Evolutionary conservation across 2,888 invertebrate species (phyloP).

Genomic region (Chesias legatella): DNA sequence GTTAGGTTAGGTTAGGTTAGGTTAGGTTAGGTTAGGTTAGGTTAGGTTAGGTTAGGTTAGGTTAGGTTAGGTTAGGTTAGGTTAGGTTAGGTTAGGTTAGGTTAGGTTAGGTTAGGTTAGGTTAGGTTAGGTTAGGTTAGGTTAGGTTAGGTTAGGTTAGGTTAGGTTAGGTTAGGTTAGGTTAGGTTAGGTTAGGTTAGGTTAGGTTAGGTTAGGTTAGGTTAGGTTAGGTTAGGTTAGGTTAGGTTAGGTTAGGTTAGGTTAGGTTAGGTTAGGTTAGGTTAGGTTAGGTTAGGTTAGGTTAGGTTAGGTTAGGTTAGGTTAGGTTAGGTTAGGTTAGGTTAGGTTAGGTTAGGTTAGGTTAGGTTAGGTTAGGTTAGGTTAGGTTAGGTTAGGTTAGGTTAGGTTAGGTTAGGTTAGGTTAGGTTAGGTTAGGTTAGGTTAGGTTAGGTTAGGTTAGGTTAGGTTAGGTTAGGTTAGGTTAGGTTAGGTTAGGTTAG

Average conservation of each 20-base stretch:
- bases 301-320: conserved; percentile 5
- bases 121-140: conserved; percentile 5
- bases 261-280: conserved; percentile 4
- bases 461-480: conserved; percentile 6
- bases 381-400: conserved; percentile 4
- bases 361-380: conserved; percentile 1
- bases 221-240: conserved; percentile 5
- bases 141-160: conserved; percentile 5
- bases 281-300: conserved; percentile 5
- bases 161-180: conserved; percentile 5
- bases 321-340: conserved; percentile 4
- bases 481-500: conserved; percentile 5
- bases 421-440: conserved; percentile 4
- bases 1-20: conserved; percentile 5
- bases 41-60: conserved; percentile 5
- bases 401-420: conserved; percentile 5
- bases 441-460: conserved; percentile 6
- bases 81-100: conserved; percentile 5
- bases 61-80: conserved; percentile 4
- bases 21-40: conserved; percentile 5
- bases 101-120: conserved; percentile 5
- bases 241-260: conserved; percentile 5
- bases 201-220: conserved; percentile 5
- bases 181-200: conserved; percentile 5
- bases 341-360: conserved; percentile 5